These are phyloP conservation scores for Ptyas mucosa DNA, from an alignment of 2,113 vertebrate genomes.

Conservation along the genomic window DNA sequence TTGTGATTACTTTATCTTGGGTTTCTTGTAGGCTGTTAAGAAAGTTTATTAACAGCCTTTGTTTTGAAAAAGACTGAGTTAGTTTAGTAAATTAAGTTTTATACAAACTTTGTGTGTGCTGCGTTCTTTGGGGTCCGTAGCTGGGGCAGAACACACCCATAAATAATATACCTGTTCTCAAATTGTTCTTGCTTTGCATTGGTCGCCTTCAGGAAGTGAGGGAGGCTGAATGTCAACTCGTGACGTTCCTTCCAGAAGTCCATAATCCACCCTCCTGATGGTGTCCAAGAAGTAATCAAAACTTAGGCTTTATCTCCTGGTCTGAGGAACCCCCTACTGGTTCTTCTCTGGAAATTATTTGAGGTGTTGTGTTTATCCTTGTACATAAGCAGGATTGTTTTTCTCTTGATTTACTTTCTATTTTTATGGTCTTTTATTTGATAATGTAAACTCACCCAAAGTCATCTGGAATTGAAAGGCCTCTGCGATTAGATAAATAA, in stretches of 20 bases:
- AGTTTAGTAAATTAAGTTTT: no score
- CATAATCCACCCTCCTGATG: background rate
- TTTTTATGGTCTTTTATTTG: background rate
- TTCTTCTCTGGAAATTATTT: background rate
- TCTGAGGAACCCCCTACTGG: background rate
- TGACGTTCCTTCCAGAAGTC: background rate
- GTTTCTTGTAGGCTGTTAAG: no score
- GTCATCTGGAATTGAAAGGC: background rate
- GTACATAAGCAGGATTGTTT: background rate
- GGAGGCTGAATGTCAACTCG: no score
- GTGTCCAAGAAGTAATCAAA: background rate
- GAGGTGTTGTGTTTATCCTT: background rate
- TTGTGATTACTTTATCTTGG: no score
- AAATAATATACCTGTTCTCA: no score
- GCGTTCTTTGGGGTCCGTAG: no score
- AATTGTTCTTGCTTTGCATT: no score
- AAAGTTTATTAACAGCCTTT: no score
- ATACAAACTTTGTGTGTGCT: no score
- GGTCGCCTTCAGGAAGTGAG: no score
- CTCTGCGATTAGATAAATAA: background rate
- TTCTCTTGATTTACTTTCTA: background rate
- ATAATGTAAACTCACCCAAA: background rate
- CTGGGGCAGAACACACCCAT: no score
- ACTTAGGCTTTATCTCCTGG: background rate
- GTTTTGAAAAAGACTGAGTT: no score